Evolutionary conservation across 2,797 vertebrate species (phyloP), one percentile per base, ranked within the genome.

Genomic region (Microchirus variegatus): DNA sequence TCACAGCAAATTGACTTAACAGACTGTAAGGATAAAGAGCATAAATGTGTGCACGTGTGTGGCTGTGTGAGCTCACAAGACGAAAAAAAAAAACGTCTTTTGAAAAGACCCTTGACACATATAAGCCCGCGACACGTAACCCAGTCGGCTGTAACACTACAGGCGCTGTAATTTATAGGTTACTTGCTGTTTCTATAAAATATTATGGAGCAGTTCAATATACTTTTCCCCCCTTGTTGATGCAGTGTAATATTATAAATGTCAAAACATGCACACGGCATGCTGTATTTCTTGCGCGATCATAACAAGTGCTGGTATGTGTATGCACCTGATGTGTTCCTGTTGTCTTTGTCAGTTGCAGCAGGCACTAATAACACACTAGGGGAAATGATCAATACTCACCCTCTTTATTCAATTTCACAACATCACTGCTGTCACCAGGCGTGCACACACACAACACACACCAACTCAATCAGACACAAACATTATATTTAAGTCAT

Each of bases 381-480:
- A 70, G 86, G 84, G 85, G 86, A 89, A 84, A 84, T 88, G 68
- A 92, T 91, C 89, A 85, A 92, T 91, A 86, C 85, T 86, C 78
- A 61, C 65, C 70, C 84, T 87, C 87, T 87, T 82, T 85, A 90
- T 89, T 90, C 87, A 87, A 87, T 91, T 91, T 89, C 86, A 89
- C 85, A 85, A 81, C 82, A 90, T 84, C 69, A 78, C 84, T 63
- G 44, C 82, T 73, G 73, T 77, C 81, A 76, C 57, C 37, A 35
- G 59, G 68, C 83, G 50, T 55, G 62, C 63, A 70, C 51, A 67
- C 2, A 54, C 48, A 54, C 44, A 53, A 50, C 58, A 41, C 38
- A 31, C 59, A 18, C 54, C 53, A 56, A 57, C 45, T 59, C 59
- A 48, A 56, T 60, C 42, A 58, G 57, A 43, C 48, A 58, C 44